Evolutionary conservation across 92 coral and sea anemone species (phyloP).

Genomic region (Meandrina meandrites): DNA sequence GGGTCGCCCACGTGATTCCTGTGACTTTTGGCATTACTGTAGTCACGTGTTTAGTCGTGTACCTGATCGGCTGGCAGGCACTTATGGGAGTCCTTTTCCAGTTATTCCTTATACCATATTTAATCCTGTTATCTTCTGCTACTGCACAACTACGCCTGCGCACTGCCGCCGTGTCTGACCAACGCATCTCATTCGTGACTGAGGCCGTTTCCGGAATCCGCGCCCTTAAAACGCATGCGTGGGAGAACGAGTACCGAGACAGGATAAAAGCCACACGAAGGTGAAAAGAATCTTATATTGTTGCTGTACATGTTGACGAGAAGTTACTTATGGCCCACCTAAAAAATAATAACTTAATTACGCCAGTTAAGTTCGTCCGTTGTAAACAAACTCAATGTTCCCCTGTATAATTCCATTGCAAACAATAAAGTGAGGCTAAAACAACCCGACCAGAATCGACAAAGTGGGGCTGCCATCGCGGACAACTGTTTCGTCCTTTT

Average conservation of each 20-base stretch:
- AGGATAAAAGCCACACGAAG: background rate
- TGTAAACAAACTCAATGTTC: too few relatives aligned
- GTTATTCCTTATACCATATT: background rate
- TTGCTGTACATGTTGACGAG: background rate
- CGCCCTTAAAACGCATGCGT: background rate
- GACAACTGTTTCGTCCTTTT: too few relatives aligned
- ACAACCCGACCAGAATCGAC: too few relatives aligned
- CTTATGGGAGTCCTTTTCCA: background rate
- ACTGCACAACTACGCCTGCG: background rate
- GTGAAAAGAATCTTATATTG: background rate
- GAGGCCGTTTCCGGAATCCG: background rate
- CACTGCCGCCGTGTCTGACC: constrained; percentile 8
- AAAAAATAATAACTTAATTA: too few relatives aligned
- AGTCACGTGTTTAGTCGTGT: background rate
- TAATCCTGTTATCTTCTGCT: background rate
- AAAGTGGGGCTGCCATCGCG: too few relatives aligned
- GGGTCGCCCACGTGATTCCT: background rate
- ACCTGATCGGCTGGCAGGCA: constrained; percentile 7
- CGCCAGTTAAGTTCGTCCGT: too few relatives aligned
- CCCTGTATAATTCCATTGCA: too few relatives aligned
- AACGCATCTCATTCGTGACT: background rate
- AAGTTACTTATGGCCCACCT: background rate
- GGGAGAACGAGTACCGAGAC: background rate
- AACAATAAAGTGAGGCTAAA: too few relatives aligned
- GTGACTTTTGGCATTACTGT: background rate